phyloP scores from a whole-genome alignment of 2,113 vertebrate species.

The Nematolebias whitei region DNA sequence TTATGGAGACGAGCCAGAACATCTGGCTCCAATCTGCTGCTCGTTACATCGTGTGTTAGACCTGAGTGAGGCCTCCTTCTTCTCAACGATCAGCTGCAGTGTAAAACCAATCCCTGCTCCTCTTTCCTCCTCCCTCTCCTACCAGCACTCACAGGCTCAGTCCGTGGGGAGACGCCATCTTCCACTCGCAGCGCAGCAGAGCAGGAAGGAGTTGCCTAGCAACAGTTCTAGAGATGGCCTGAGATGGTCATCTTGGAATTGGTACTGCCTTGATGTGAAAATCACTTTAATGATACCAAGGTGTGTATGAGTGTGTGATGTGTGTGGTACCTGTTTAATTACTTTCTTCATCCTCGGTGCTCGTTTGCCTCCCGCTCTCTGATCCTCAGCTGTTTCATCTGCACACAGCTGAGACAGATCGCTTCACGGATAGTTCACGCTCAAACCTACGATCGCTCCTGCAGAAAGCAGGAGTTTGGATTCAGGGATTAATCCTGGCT shows the following conservation, averaged over 20 bases:
- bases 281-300: constrained; percentile 61
- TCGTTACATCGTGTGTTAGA: constrained; percentile 33
- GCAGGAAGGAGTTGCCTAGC: constrained; percentile 75
- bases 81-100: constrained; percentile 52
- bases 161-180: constrained; percentile 75
- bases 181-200: constrained; percentile 68
- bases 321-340: constrained; percentile 46
- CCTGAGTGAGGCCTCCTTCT: constrained; percentile 34
- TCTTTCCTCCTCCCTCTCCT: constrained; percentile 12
- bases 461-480: background rate
- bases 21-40: constrained; percentile 68
- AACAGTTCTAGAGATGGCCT: constrained; percentile 66
- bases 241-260: constrained; percentile 76
- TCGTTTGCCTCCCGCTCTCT: constrained; percentile 26
- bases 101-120: constrained; percentile 53
- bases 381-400: constrained; percentile 32
- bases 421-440: background rate
- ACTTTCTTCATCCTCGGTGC: background rate
- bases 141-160: constrained; percentile 19
- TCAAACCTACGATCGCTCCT: background rate
- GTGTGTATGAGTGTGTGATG: constrained; percentile 21
- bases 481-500: background rate
- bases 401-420: constrained; percentile 44
- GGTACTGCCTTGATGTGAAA: constrained; percentile 64
- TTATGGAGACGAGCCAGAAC: constrained; percentile 48